Conservation (phyloP, 2,888 invertebrate species). For the Chrysotoxum bicinctum region DNA sequence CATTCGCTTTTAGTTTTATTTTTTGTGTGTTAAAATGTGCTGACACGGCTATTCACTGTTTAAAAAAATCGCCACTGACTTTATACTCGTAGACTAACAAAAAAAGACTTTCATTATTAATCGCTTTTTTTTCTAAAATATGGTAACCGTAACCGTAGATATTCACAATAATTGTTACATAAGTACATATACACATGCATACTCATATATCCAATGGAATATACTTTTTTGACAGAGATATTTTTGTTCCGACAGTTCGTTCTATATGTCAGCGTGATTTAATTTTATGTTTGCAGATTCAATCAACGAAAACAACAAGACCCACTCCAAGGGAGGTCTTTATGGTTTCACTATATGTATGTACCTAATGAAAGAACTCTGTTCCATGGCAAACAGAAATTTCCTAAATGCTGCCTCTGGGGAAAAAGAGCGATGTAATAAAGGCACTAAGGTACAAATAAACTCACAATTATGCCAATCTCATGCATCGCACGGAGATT, state of each 20-base stretch:
- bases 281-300: slow-evolving; percentile 3
- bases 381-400: background rate
- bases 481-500: background rate
- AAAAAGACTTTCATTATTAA: too few species aligned
- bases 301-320: slow-evolving; percentile 5
- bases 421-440: background rate
- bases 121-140: too few species aligned
- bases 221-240: background rate
- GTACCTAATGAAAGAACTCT: background rate
- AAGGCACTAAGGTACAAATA: slow-evolving; percentile 1
- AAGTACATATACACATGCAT: too few species aligned
- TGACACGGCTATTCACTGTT: too few species aligned
- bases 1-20: too few species aligned
- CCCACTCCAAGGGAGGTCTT: background rate
- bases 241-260: background rate
- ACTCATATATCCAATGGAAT: background rate
- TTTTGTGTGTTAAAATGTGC: too few species aligned
- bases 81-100: too few species aligned
- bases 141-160: too few species aligned
- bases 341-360: background rate
- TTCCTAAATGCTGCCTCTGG: background rate
- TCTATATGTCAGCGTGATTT: background rate
- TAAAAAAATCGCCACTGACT: too few species aligned
- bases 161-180: too few species aligned
- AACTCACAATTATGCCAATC: slow-evolving; percentile 14